Evolutionary conservation across 2,113 vertebrate species (phyloP), one percentile per base, ranked within the genome.

Genomic region (Gobius niger): DNA sequence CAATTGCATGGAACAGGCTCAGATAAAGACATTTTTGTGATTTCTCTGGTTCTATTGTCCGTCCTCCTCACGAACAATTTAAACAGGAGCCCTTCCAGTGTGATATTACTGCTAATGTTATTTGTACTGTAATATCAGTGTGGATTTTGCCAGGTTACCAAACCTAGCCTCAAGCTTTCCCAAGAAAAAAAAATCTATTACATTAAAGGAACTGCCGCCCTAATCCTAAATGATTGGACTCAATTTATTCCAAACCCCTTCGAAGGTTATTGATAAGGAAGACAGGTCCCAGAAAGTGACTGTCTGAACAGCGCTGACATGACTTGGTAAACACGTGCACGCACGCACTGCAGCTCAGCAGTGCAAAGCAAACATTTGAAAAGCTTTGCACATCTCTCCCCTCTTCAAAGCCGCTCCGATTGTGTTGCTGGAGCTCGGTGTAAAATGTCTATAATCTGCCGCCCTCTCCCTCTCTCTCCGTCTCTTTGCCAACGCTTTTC

Each of bases 351-450:
- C 57, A 47, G 50, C 12, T n/a, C 15, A 60, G 61, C 15, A 65
- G 62, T 78, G 80, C 83, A 75, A 70, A 72, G 73, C 81, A 78
- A 82, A 82, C 82, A 77, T 77, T 81, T 82, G 63, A 81, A 87
- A 81, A 73, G 78, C 80, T 76, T 16, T 73, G 71, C 78, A 78
- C 73, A 80, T 88, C 71, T 82, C 72, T 44, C 78, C 72, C 66
- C 80, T 74, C 84, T 67, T 75, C 82, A 82, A 86, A 87, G 85
- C 83, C 73, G 76, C 70, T 63, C 82, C 84, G 75, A 84, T 88
- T 89, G 85, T 83, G 83, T 81, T 87, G 84, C 86, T 84, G 87
- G 85, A 78, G 80, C 87, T 83, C 79, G 63, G 70, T 68, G 70
- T 79, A 75, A 85, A 87, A 86, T 56, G 74, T 76, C 70, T 78